phyloP scores from a whole-genome alignment of 1,140 invertebrate species.

The Nilaparvata lugens region DNA sequence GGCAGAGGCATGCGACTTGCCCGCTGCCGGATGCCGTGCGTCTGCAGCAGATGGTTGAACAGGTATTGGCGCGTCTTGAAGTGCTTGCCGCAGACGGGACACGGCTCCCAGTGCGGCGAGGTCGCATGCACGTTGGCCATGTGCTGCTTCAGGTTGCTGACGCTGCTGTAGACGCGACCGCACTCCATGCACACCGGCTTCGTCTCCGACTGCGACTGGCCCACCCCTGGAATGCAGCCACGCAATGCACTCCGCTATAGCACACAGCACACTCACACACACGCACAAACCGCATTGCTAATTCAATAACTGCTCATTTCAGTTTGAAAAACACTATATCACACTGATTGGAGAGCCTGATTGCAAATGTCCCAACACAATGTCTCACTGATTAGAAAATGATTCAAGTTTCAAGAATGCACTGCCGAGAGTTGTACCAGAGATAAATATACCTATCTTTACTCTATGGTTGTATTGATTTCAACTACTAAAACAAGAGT shows the following conservation, averaged over 20 bases:
- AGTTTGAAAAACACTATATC: too few species aligned
- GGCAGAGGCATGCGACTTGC: constrained; percentile 18
- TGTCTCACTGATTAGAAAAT: too few species aligned
- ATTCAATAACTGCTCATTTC: too few species aligned
- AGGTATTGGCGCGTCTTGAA: constrained; percentile 62
- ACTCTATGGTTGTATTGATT: too few species aligned
- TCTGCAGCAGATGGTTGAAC: constrained; percentile 56
- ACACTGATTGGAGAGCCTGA: too few species aligned
- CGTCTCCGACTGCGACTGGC: constrained; percentile 17
- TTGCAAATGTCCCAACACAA: too few species aligned
- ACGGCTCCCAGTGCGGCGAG: constrained; percentile 50
- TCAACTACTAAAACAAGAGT: too few species aligned
- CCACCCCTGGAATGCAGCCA: constrained; percentile 15
- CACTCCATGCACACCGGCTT: constrained; percentile 57
- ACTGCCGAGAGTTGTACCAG: too few species aligned
- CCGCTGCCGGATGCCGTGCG: constrained; percentile 54
- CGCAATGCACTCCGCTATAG: background rate
- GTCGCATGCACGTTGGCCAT: constrained; percentile 60
- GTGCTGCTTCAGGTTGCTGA: constrained; percentile 61
- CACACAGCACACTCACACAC: too few species aligned
- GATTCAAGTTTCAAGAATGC: too few species aligned
- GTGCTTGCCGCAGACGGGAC: constrained; percentile 52
- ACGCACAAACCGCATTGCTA: too few species aligned
- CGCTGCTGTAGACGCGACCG: constrained; percentile 53
- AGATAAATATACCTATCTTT: too few species aligned